These are phyloP conservation scores for Tenodera sinensis DNA, from an alignment of 2,888 invertebrate species.

Conservation along the genomic window DNA sequence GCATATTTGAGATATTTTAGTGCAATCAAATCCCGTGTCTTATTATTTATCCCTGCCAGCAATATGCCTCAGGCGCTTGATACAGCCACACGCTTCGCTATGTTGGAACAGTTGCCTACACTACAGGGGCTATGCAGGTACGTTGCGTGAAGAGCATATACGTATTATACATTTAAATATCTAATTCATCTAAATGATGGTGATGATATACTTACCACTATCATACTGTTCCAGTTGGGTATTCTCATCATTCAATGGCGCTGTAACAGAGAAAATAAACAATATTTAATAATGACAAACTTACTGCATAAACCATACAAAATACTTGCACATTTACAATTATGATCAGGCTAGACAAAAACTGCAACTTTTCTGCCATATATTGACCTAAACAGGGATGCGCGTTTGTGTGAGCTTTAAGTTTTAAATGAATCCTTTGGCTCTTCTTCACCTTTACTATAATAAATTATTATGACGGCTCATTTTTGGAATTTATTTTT, in stretches of 20 bases:
- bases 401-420: too few relatives aligned
- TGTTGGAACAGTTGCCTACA: not conserved
- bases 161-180: not conserved
- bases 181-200: not conserved
- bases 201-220: slow-evolving; percentile 30
- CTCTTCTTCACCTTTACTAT: too few relatives aligned
- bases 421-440: too few relatives aligned
- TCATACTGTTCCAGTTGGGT: slow-evolving; percentile 45
- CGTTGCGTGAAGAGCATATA: too few relatives aligned
- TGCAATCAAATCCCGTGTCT: too few relatives aligned
- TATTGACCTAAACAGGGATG: too few relatives aligned
- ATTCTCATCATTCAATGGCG: slow-evolving; percentile 45
- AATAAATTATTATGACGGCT: too few relatives aligned
- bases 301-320: not conserved
- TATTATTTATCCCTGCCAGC: too few relatives aligned
- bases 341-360: too few relatives aligned
- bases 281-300: not conserved
- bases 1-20: too few relatives aligned
- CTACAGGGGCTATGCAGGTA: not conserved
- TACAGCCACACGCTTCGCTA: not conserved
- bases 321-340: not conserved
- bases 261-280: slow-evolving; percentile 38
- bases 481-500: too few relatives aligned
- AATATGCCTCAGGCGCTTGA: not conserved
- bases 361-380: too few relatives aligned